Evolutionary conservation across 1,140 invertebrate genomes (phyloP).

Genomic region (Lasioglossum baleicum): DNA sequence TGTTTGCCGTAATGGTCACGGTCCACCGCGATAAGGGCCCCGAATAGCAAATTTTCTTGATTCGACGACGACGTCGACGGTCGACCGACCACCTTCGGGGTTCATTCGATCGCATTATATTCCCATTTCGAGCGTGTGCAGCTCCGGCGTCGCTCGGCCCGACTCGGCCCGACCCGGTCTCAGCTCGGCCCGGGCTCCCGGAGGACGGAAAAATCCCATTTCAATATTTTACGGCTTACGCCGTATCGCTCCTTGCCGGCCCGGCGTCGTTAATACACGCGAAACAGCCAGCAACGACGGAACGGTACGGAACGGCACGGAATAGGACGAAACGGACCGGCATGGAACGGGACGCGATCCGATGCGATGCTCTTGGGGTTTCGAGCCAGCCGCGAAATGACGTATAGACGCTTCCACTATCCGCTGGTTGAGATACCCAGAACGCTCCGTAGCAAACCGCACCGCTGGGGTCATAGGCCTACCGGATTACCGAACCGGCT

Average conservation of each 20-base stretch:
- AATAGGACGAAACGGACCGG: no score
- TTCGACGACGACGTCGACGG: not conserved
- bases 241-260: conserved; percentile 56
- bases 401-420: conserved; percentile 50
- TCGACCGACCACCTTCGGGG: not conserved
- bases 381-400: conserved; percentile 31
- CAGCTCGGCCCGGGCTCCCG: not conserved
- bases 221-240: conserved; percentile 68
- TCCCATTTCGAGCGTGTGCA: conserved; percentile 49
- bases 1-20: not conserved
- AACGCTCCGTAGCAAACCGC: conserved; percentile 37
- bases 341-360: not conserved
- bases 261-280: conserved; percentile 54
- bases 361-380: conserved; percentile 25
- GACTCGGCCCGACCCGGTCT: no score
- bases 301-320: no score
- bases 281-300: conserved; percentile 35
- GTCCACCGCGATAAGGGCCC: not conserved
- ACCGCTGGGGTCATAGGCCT: conserved; percentile 33
- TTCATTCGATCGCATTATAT: conserved; percentile 58
- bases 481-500: conserved; percentile 46
- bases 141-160: not conserved
- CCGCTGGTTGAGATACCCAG: conserved; percentile 19
- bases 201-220: conserved; percentile 59
- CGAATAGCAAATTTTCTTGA: conserved; percentile 11